Conservation (phyloP, 1,140 invertebrate genomes). For the Zaprionus davidi region DNA sequence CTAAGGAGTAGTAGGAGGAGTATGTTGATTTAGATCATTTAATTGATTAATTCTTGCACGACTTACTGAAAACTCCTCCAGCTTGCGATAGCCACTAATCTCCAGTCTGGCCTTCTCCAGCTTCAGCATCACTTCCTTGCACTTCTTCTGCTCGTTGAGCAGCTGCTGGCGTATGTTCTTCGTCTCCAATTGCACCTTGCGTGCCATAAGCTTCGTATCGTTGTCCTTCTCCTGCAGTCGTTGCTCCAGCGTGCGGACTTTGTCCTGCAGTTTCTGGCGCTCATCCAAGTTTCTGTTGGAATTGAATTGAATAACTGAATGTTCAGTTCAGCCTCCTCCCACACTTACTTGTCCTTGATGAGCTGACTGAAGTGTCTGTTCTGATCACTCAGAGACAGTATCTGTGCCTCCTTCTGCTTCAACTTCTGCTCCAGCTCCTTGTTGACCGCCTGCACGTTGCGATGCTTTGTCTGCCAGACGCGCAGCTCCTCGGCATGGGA, state of each 20-base stretch:
- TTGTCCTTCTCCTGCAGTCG: constrained; percentile 88
- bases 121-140: constrained; percentile 89
- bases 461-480: constrained; percentile 88
- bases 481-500: constrained; percentile 91
- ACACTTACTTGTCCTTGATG: constrained; percentile 87
- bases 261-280: constrained; percentile 88
- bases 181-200: constrained; percentile 88
- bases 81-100: constrained; percentile 74
- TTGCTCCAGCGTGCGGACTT: constrained; percentile 87
- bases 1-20: constrained; percentile 8
- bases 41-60: too few species aligned
- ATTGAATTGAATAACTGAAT: not conserved
- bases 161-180: constrained; percentile 90
- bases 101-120: constrained; percentile 86
- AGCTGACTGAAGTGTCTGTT: constrained; percentile 89
- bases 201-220: constrained; percentile 88
- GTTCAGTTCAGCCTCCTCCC: not conserved
- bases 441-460: constrained; percentile 87
- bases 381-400: constrained; percentile 87
- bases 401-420: constrained; percentile 88
- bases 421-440: constrained; percentile 87
- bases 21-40: not conserved
- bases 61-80: constrained; percentile 76
- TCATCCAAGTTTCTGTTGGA: constrained; percentile 87
- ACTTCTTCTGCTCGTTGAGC: constrained; percentile 88